Conservation (phyloP, 2,888 invertebrate genomes). For the Plutella xylostella region DNA sequence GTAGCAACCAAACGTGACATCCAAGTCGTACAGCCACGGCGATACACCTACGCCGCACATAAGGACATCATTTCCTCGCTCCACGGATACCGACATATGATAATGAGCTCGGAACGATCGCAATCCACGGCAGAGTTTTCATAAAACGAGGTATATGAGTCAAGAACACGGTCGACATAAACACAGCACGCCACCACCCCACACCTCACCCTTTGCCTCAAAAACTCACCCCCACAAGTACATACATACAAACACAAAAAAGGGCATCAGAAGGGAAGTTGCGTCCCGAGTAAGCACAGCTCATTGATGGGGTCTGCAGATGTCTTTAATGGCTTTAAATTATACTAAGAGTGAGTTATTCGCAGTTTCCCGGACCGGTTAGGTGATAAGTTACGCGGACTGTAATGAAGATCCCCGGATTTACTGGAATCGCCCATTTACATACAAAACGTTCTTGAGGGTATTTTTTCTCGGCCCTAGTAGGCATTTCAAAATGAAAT, state of each 20-base stretch:
- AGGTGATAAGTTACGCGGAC: no score
- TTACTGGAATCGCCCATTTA: no score
- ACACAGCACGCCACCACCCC: constrained; percentile 44
- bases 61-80: background rate
- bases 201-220: constrained; percentile 64
- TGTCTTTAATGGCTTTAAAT: constrained; percentile 70
- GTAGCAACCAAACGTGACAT: no score
- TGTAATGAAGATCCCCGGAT: no score
- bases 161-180: constrained; percentile 63
- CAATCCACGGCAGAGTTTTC: constrained; percentile 53
- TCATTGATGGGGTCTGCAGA: constrained; percentile 65
- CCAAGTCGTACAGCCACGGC: no score
- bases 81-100: constrained; percentile 35
- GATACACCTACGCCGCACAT: no score
- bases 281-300: constrained; percentile 63
- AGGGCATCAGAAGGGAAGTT: constrained; percentile 61
- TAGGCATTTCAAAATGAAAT: no score
- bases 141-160: constrained; percentile 63
- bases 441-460: no score
- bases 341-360: constrained; percentile 66
- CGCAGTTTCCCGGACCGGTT: constrained; percentile 33
- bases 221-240: constrained; percentile 68
- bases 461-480: no score
- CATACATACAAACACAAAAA: constrained; percentile 53
- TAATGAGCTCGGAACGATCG: constrained; percentile 48